Base-by-base conservation (phyloP, 1,140 invertebrate genomes). In the Harpegnathos saltator region DNA sequence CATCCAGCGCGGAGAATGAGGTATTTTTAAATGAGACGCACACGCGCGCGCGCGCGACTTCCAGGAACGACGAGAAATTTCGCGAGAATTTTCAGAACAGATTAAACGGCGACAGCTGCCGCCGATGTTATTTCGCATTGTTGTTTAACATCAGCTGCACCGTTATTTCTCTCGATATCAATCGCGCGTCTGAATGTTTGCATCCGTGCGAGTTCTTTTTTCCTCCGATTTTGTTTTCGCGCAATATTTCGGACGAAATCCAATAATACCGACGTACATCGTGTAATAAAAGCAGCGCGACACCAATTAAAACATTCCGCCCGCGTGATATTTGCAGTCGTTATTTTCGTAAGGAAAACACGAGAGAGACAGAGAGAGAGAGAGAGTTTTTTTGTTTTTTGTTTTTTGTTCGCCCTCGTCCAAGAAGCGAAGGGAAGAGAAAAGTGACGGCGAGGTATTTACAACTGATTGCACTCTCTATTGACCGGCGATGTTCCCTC, bases 391-490 rank as follows among this genome's bases (percentile, higher is more conserved):
- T n/a, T n/a, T n/a, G n/a, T n/a, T n/a, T n/a, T n/a, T n/a, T n/a
- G n/a, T n/a, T n/a, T n/a, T n/a, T 71, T 54, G 12, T 14, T 44
- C 38, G 0, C 38, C 38, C 12, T 54, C 19, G n/a, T 15, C 3
- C 38, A n/a, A 65, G 50, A 5, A 65, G 48, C 26, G 17, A 1
- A 15, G 38, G 38, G 7, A 44, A 9, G 14, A 22, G 56, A 58
- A 22, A 71, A 24, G 26, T 44, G 29, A 54, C 33, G 14, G 56
- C n/a, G 63, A 58, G 33, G 58, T 58, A 69, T 71, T 80, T 80
- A 26, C 22, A 69, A 80, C 22, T 69, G 54, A 71, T 80, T 14
- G 75, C 65, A 48, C 65, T 80, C 69, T 69, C 69, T 69, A 71
- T 69, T 80, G 62, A 66, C 65, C 54, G 58, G 52, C 69, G 58